Evolutionary conservation across 2,113 vertebrate genomes (phyloP).

Genomic region (Cathartes aura): DNA sequence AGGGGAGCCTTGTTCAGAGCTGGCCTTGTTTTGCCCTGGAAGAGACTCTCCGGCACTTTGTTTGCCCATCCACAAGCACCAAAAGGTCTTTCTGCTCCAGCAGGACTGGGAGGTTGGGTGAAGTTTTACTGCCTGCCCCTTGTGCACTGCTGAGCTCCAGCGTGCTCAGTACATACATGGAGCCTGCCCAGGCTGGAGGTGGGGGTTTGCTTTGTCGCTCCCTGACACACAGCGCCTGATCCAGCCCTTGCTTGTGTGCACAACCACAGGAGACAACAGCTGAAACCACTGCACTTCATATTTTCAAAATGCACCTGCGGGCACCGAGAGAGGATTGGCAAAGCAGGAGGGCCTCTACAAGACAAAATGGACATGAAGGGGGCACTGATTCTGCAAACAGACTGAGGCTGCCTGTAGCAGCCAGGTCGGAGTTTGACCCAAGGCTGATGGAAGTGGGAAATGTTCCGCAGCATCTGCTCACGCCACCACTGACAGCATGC

Average conservation of each 20-base stretch:
- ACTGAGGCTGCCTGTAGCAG: not conserved
- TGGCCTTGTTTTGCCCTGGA: not conserved
- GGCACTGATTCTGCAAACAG: not conserved
- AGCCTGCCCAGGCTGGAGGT: not conserved
- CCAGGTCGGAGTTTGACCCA: not conserved
- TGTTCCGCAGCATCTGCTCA: not conserved
- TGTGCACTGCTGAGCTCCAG: not conserved
- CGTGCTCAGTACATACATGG: too few species aligned
- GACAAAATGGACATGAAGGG: not conserved
- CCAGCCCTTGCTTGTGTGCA: not conserved
- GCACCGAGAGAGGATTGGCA: not conserved
- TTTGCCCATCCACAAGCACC: not conserved
- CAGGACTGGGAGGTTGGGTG: not conserved
- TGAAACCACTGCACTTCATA: not conserved
- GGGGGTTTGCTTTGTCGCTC: not conserved
- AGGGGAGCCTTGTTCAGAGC: not conserved
- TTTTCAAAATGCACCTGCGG: not conserved
- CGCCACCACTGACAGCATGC: accelerated
- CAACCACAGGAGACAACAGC: not conserved
- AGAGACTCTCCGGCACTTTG: not conserved
- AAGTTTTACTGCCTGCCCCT: not conserved
- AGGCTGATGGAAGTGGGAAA: not conserved
- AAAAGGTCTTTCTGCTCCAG: not conserved
- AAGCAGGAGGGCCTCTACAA: not conserved
- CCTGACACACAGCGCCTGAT: not conserved